phyloP scores from a whole-genome alignment of 2,888 invertebrate species.

The Pegoplata infirma region DNA sequence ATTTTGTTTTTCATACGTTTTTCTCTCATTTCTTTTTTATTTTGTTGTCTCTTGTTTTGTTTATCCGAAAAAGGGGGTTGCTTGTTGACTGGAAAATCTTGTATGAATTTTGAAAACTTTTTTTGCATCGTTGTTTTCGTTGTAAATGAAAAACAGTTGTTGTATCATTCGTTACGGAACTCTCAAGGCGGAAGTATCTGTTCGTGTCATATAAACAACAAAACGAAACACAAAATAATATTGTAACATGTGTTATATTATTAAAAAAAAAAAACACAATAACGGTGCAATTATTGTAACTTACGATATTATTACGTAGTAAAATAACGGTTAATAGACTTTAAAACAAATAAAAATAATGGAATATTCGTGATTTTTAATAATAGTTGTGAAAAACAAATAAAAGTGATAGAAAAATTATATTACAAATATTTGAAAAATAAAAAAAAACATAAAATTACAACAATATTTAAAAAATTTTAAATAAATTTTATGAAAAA shows the following conservation, averaged over 20 bases:
- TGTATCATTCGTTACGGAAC: slow-evolving; percentile 75
- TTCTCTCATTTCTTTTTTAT: slow-evolving; percentile 19
- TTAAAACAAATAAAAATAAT: too few species aligned
- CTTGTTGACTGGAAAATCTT: slow-evolving; percentile 1
- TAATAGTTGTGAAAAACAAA: too few species aligned
- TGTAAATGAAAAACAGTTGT: slow-evolving; percentile 74
- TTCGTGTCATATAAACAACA: slow-evolving; percentile 47
- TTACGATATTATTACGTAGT: background rate
- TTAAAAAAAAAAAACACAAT: too few species aligned
- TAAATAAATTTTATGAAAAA: too few species aligned
- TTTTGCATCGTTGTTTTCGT: slow-evolving; percentile 71
- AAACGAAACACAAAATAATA: background rate
- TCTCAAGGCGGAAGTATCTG: slow-evolving; percentile 74
- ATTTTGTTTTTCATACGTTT: background rate
- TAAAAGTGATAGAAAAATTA: background rate
- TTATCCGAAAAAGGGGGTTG: slow-evolving; percentile 67
- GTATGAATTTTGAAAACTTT: slow-evolving; percentile 14
- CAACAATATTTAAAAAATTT: too few species aligned
- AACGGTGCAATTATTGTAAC: background rate
- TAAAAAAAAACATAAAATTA: too few species aligned
- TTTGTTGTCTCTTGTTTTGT: slow-evolving; percentile 37
- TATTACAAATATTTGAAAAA: too few species aligned
- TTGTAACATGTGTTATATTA: background rate
- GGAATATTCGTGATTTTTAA: too few species aligned
- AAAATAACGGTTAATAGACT: background rate